These are phyloP conservation scores for Drosophila asahinai DNA, from an alignment of 1,140 invertebrate species.

Conservation along the genomic window DNA sequence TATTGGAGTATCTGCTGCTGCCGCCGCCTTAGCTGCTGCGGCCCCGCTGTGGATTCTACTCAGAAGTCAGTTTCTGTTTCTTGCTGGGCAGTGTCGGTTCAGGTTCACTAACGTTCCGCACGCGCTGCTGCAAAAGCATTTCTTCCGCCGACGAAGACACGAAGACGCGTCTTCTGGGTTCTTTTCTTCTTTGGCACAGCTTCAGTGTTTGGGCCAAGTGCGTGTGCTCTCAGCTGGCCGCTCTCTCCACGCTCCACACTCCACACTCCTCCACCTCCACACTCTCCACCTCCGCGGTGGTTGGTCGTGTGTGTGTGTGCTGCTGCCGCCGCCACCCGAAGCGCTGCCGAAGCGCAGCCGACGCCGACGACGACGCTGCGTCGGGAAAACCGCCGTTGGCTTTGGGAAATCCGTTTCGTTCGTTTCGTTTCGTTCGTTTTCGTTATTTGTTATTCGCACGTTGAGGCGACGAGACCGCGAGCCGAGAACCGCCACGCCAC, in stretches of 20 bases:
- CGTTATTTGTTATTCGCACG: slow-evolving; percentile 84
- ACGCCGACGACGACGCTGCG: slow-evolving; percentile 63
- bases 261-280: slow-evolving; percentile 10
- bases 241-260: not conserved
- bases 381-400: slow-evolving; percentile 74
- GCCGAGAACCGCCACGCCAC: slow-evolving; percentile 39
- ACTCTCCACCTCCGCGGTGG: slow-evolving; percentile 12
- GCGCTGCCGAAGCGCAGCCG: slow-evolving; percentile 59
- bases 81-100: slow-evolving; percentile 84
- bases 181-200: slow-evolving; percentile 13
- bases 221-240: slow-evolving; percentile 12
- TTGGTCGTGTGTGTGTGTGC: slow-evolving; percentile 32
- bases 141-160: slow-evolving; percentile 37
- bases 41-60: slow-evolving; percentile 58
- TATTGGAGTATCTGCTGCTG: slow-evolving; percentile 17
- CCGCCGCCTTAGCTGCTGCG: slow-evolving; percentile 13
- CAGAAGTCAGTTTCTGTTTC: slow-evolving; percentile 83
- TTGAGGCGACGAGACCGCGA: slow-evolving; percentile 79
- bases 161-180: slow-evolving; percentile 31
- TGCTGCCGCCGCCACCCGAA: slow-evolving; percentile 34
- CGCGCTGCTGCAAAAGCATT: slow-evolving; percentile 56
- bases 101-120: slow-evolving; percentile 80
- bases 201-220: slow-evolving; percentile 21
- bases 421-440: slow-evolving; percentile 80
- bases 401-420: slow-evolving; percentile 74